A percentile compares a stretch with the other conserved stretches of the same genome.
These are phyloP conservation scores for Mesodorylaimus sp. DNA, from an alignment of 2,888 invertebrate species.

Conservation along the genomic window DNA sequence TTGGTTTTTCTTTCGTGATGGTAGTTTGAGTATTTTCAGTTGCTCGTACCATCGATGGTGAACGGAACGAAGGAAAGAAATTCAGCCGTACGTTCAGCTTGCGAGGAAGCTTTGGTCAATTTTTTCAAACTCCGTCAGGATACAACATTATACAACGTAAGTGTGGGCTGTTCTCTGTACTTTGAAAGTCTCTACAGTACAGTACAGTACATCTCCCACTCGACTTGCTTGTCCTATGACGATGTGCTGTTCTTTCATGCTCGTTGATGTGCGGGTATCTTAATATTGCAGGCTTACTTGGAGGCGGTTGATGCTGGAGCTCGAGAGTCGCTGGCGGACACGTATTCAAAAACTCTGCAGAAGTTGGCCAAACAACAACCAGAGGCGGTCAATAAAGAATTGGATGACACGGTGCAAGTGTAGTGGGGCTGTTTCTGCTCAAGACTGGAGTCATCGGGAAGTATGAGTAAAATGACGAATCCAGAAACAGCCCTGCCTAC, in stretches of 20 bases:
- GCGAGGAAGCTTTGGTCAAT: constrained; percentile 73
- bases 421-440: constrained; percentile 4
- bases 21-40: constrained; percentile 13
- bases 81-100: constrained; percentile 74
- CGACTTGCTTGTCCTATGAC: too few species aligned
- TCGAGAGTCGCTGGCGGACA: constrained; percentile 66
- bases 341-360: constrained; percentile 65
- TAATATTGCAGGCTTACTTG: constrained; percentile 46
- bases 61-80: constrained; percentile 98
- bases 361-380: constrained; percentile 51
- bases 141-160: constrained; percentile 18
- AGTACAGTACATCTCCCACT: not conserved
- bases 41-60: constrained; percentile 69
- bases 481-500: too few species aligned
- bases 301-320: constrained; percentile 64
- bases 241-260: too few species aligned
- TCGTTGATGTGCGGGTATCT: not conserved
- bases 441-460: too few species aligned
- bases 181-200: not conserved
- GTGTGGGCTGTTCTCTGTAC: constrained; percentile 7
- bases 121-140: constrained; percentile 59
- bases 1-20: not conserved
- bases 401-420: constrained; percentile 13
- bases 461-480: too few species aligned
- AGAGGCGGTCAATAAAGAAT: not conserved